Percentiles rank a stretch among this genome's conserved stretches.
phyloP scores from a whole-genome alignment of 2,113 vertebrate genomes.

The Entomyzon cyanotis region DNA sequence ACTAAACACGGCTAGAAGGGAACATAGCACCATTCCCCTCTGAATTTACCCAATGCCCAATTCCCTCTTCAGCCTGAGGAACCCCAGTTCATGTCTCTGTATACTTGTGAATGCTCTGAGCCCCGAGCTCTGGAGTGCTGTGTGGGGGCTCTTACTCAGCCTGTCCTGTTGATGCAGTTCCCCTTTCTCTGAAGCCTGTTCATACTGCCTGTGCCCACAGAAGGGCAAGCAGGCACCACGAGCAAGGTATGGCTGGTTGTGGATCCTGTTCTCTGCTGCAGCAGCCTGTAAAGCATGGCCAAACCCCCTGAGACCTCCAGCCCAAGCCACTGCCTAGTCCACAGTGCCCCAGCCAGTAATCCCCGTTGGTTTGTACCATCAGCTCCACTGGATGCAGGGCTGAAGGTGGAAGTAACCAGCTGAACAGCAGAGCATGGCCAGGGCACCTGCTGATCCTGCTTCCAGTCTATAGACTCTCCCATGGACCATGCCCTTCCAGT shows the following conservation, averaged over 20 bases:
- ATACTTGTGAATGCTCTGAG: neutral
- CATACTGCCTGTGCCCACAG: neutral
- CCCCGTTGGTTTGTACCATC: neutral
- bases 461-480: neutral
- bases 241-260: rapidly evolving
- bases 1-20: neutral
- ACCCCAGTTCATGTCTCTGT: rapidly evolving
- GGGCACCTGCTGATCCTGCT: neutral
- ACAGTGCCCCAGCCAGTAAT: neutral
- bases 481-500: neutral
- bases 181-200: neutral
- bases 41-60: neutral
- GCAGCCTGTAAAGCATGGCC: neutral
- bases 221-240: rapidly evolving
- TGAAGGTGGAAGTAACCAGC: neutral
- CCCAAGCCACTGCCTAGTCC: neutral
- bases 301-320: neutral
- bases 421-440: neutral
- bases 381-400: neutral
- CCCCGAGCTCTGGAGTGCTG: rapidly evolving
- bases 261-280: neutral
- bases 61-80: neutral
- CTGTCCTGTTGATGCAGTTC: neutral
- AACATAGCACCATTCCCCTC: neutral
- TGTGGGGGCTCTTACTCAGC: neutral